Evolutionary conservation across 2,888 invertebrate species (phyloP).

Genomic region (Nezara viridula): DNA sequence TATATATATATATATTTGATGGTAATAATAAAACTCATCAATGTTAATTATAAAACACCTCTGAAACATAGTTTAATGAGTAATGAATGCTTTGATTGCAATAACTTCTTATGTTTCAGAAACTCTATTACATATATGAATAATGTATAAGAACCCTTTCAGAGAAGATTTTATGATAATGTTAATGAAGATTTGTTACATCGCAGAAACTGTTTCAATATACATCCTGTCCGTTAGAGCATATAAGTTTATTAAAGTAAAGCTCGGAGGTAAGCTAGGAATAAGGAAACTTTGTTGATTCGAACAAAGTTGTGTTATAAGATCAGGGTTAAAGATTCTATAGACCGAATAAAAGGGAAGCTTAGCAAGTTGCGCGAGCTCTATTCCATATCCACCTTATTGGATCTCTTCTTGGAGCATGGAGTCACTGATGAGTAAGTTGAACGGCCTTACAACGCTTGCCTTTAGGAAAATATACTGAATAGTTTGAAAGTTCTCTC

Average conservation of each 20-base stretch:
- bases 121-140: neutral
- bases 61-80: no score
- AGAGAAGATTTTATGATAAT: neutral
- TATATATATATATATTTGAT: no score
- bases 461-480: neutral
- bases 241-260: conserved; percentile 40
- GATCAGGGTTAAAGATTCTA: conserved; percentile 21
- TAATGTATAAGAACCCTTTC: neutral
- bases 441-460: neutral
- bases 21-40: no score
- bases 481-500: neutral
- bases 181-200: neutral
- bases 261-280: conserved; percentile 32
- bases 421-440: neutral
- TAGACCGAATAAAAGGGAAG: conserved; percentile 41
- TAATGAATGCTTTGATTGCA: no score
- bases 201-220: conserved; percentile 31
- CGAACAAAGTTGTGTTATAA: conserved; percentile 30
- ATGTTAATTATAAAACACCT: no score
- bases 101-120: no score
- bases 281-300: conserved; percentile 49
- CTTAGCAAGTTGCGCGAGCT: conserved; percentile 31
- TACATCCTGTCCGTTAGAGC: conserved; percentile 5
- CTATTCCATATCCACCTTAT: conserved; percentile 10
- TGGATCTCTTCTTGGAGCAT: conserved; percentile 5